These are phyloP conservation scores for Tryphoninae sp. DNA, from an alignment of 2,888 invertebrate species.

Conservation along the genomic window DNA sequence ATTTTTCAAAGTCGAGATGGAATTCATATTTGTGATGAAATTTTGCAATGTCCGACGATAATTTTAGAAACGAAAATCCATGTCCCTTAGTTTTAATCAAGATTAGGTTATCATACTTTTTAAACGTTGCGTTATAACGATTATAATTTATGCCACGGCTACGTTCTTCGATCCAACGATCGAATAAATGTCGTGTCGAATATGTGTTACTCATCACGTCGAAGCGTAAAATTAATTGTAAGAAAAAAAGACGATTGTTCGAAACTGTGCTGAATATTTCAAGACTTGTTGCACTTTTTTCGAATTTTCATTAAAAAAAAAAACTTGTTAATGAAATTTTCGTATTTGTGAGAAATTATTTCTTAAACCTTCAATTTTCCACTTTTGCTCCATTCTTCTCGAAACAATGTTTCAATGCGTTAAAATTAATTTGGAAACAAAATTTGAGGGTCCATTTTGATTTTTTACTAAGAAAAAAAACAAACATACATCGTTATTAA, in stretches of 20 bases:
- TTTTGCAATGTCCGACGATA: neutral
- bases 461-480: neutral
- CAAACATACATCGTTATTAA: neutral
- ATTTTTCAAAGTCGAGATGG: neutral
- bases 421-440: constrained; percentile 12
- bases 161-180: neutral
- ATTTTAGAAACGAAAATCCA: neutral
- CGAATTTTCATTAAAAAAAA: neutral
- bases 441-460: neutral
- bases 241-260: neutral
- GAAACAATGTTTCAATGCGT: neutral
- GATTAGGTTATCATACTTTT: neutral
- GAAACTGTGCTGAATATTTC: neutral
- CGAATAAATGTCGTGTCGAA: constrained; percentile 26
- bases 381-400: neutral
- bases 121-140: neutral
- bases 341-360: neutral
- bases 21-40: neutral
- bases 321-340: neutral
- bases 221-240: constrained; percentile 27
- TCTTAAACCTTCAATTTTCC: neutral
- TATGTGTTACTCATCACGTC: constrained; percentile 4
- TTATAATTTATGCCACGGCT: constrained; percentile 2
- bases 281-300: neutral
- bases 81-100: neutral